Evolutionary conservation across 2,797 vertebrate species (phyloP).

Genomic region (Tokudaia tokunoshimensis): DNA sequence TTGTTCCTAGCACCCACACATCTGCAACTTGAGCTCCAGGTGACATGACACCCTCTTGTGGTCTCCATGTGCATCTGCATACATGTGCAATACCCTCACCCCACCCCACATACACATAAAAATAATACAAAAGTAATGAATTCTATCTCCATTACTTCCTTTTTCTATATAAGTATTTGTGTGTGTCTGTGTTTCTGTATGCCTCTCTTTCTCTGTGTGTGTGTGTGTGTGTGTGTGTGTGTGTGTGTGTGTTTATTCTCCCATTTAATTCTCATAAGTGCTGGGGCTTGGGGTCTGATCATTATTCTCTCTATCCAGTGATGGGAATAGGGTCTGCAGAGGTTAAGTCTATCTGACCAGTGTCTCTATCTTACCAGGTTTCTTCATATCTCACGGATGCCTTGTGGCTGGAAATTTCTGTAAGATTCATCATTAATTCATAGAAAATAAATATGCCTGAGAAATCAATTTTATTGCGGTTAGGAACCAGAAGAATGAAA

Average conservation of each 20-base stretch:
- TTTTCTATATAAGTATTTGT: no score
- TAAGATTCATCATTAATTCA: not conserved
- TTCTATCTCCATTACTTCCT: not conserved
- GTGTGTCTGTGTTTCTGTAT: no score
- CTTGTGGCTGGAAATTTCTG: not conserved
- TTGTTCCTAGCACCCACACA: no score
- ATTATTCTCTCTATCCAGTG: not conserved
- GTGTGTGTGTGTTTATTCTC: no score
- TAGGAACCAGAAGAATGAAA: not conserved
- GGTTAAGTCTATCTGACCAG: fast-evolving
- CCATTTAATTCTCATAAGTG: fast-evolving
- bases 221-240: no score
- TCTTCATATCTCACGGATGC: not conserved
- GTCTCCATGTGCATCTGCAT: not conserved
- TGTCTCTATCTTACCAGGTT: fast-evolving
- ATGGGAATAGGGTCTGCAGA: no score
- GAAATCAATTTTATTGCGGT: not conserved
- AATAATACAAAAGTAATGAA: not conserved
- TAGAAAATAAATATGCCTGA: not conserved
- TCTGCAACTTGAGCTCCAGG: not conserved
- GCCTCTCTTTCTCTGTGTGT: no score
- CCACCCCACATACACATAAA: not conserved
- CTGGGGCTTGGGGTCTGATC: no score
- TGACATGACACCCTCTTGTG: not conserved
- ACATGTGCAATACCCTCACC: not conserved